Evolutionary conservation across 92 coral and sea anemone genomes (phyloP).

Genomic region (Zoanthus sociatus): DNA sequence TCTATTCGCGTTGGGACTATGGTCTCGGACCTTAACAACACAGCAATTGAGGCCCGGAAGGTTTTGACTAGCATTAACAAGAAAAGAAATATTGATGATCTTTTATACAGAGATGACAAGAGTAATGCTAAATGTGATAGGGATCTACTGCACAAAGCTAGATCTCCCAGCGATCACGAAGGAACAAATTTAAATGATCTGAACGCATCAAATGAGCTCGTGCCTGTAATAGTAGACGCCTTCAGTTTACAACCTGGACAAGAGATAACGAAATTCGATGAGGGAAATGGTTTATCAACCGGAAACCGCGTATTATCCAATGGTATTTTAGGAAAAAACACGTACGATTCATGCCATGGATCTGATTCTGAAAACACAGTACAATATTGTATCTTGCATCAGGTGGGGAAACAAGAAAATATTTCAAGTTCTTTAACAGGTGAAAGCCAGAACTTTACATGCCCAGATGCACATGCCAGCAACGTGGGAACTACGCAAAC

Average conservation of each 20-base stretch:
- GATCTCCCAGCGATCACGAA: too few relatives aligned
- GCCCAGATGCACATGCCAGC: background rate
- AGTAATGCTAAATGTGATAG: background rate
- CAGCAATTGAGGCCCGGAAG: background rate
- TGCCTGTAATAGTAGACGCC: conserved; percentile 26
- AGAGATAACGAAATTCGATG: background rate
- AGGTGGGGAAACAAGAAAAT: background rate
- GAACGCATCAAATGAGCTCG: background rate
- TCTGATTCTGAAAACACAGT: background rate
- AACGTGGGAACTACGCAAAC: background rate
- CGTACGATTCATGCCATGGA: background rate
- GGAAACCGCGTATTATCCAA: background rate
- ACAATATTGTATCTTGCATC: background rate
- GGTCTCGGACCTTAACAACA: background rate
- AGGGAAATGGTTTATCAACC: background rate
- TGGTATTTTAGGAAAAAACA: background rate
- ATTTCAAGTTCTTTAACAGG: background rate
- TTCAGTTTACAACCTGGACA: conserved; percentile 13
- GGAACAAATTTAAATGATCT: background rate
- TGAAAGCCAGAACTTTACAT: background rate
- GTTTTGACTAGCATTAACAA: background rate
- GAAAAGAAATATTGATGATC: background rate
- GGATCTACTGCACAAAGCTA: background rate
- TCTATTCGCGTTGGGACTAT: background rate
- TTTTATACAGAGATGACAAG: background rate